Percentiles rank a stretch among this genome's conserved stretches.
phyloP scores from a whole-genome alignment of 1,140 invertebrate genomes.

The Bombus pyrosoma region DNA sequence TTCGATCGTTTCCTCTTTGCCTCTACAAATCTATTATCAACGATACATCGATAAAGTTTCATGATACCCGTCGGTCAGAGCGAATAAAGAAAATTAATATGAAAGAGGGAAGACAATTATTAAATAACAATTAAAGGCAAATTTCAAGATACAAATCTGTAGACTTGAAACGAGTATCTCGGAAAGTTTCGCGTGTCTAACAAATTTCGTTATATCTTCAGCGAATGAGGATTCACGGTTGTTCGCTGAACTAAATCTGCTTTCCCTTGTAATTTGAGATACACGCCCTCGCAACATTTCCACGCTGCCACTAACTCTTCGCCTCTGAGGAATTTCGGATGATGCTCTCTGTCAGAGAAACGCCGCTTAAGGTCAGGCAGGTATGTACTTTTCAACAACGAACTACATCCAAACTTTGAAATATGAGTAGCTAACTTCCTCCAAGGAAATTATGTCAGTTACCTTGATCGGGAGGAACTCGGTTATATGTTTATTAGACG shows the following conservation, averaged over 20 bases:
- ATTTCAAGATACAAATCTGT: neutral
- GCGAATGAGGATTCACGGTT: neutral
- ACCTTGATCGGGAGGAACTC: neutral
- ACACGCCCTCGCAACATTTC: neutral
- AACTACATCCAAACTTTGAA: neutral
- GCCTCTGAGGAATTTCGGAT: neutral
- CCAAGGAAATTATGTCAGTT: neutral
- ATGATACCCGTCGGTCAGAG: neutral
- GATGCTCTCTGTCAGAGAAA: neutral
- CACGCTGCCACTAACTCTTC: neutral
- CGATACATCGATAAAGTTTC: too few relatives aligned
- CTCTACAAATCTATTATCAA: too few relatives aligned
- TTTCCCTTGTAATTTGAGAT: neutral
- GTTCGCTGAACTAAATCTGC: neutral
- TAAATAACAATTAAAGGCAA: neutral
- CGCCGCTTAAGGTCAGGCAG: neutral
- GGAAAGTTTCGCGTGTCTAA: neutral
- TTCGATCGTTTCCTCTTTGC: too few relatives aligned
- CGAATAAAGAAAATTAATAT: neutral
- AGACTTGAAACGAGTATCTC: neutral
- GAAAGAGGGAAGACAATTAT: neutral
- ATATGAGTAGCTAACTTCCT: neutral
- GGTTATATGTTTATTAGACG: neutral
- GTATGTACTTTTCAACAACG: neutral
- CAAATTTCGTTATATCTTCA: neutral